Evolutionary conservation across 2,888 invertebrate species (phyloP), one percentile per base, ranked within the genome.

Genomic region (Drosophila pegasa): DNA sequence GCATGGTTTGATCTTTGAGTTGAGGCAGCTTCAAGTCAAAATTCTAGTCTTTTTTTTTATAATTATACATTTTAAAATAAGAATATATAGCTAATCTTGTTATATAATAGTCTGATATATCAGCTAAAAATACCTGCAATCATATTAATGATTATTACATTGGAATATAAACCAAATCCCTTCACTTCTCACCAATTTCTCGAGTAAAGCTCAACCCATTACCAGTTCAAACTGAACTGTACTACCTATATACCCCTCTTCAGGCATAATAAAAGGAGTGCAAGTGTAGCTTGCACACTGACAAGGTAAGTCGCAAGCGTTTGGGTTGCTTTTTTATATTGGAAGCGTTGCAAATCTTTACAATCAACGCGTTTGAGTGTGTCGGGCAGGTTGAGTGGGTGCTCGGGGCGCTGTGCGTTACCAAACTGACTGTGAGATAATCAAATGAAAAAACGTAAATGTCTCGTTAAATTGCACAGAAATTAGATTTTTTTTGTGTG

Each of bases 371-470:
- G 47, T 63, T 58, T 70, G 40, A 37, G 67, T 60, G 52, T 37
- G 51, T 43, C 61, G 16, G 37, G 29, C 47, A 31, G 60, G 50
- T 47, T n/a, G 41, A 31, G 25, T 38, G 35, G 22, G 18, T 25
- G 25, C 20, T 38, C 29, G 6, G 37, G 54, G 35, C 62, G 59
- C 40, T 60, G 60, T 57, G 54, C 59, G 67, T 80, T 86, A 55
- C 84, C 77, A 77, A 86, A 87, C 86, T 85, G 85, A 82, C 82
- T 87, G 87, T 83, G 83, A 87, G 89, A 89, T 90, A 90, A 90
- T 90, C 90, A 90, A 90, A 90, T 90, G 86, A 83, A 89, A 90
- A 90, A 90, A 88, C 87, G 89, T 89, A 90, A 90, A 90, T 90
- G 90, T 90, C 87, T 90, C 89, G 90, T 90, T 90, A 90, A 90